Evolutionary conservation across 64 coral and sea anemone species (phyloP).

Genomic region (Stylophora pistillata): DNA sequence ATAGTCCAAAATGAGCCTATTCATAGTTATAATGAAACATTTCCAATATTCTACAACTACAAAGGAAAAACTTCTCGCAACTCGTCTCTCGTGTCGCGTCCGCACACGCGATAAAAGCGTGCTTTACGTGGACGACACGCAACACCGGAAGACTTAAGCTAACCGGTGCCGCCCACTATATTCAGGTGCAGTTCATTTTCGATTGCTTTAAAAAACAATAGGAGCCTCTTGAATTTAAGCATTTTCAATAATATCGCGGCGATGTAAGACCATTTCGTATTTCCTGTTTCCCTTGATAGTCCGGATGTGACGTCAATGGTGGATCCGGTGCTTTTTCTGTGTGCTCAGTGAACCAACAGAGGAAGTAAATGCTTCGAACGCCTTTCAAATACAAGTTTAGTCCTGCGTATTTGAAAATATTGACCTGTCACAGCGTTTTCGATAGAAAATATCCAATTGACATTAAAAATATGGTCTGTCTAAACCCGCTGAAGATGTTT

Average conservation of each 20-base stretch:
- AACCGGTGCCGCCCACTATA: neutral
- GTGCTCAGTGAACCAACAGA: neutral
- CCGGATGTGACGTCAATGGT: constrained; percentile 39
- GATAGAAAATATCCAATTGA: too few species aligned
- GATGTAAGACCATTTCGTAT: constrained; percentile 25
- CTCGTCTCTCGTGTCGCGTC: neutral
- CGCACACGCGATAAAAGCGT: neutral
- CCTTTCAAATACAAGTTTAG: neutral
- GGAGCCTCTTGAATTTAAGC: neutral
- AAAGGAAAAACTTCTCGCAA: too few species aligned
- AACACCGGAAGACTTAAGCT: constrained; percentile 43
- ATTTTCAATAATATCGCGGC: constrained; percentile 32
- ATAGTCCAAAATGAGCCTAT: neutral
- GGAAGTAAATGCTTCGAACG: constrained; percentile 9
- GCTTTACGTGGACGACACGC: neutral
- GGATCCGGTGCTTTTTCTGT: neutral
- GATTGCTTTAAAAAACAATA: constrained; percentile 20
- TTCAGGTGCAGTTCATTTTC: neutral
- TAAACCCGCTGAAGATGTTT: too few species aligned
- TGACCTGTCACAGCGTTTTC: neutral
- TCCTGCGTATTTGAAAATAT: neutral
- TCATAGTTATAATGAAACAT: neutral
- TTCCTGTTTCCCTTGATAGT: constrained; percentile 24
- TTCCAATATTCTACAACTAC: neutral
- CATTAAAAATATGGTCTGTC: too few species aligned